phyloP scores from a whole-genome alignment of 2,888 invertebrate species.

The Oeneis ivallda region DNA sequence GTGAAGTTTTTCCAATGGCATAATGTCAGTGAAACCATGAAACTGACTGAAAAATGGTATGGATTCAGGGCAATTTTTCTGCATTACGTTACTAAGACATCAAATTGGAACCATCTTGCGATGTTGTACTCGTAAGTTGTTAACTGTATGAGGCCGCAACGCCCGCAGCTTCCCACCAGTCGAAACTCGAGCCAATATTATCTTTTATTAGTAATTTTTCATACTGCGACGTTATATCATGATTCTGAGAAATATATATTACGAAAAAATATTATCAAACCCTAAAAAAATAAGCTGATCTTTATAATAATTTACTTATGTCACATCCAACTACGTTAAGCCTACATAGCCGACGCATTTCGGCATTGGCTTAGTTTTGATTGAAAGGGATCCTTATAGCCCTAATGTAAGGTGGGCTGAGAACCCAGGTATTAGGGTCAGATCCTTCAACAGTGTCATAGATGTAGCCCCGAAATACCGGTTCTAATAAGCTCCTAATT shows the following conservation, averaged over 20 bases:
- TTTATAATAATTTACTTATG: not conserved
- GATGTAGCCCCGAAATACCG: constrained; percentile 29
- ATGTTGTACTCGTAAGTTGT: no score
- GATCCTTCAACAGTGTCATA: constrained; percentile 28
- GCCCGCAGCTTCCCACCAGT: no score
- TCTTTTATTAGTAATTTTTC: no score
- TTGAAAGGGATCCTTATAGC: constrained; percentile 39
- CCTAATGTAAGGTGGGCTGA: constrained; percentile 23
- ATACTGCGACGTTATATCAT: not conserved
- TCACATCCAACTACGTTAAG: constrained; percentile 13
- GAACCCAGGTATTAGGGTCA: constrained; percentile 21
- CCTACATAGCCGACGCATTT: constrained; percentile 29
- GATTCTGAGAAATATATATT: not conserved
- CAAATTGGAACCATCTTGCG: no score
- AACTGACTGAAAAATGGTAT: no score
- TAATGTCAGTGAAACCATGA: no score
- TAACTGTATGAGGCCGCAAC: no score
- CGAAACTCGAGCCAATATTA: no score
- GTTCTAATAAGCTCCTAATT: constrained; percentile 28
- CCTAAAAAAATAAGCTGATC: not conserved
- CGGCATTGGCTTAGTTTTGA: constrained; percentile 38
- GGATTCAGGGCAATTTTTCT: no score
- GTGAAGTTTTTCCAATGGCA: no score
- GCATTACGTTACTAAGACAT: no score
- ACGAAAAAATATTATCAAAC: not conserved